Conservation (phyloP, 2,888 invertebrate species). For the Corythucha ciliata region DNA sequence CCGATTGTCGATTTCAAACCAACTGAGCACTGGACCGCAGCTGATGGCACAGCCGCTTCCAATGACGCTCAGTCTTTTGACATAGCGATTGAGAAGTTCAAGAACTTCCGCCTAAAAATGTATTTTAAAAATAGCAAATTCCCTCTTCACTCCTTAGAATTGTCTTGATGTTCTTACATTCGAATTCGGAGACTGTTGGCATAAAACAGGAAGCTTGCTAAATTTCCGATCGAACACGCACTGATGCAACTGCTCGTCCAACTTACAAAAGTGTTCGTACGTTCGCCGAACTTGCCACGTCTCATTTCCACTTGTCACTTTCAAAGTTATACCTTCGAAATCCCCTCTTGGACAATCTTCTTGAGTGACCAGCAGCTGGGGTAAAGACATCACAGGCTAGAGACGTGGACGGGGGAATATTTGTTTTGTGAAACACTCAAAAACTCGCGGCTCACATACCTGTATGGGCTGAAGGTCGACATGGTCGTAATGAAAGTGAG, state of each 20-base stretch:
- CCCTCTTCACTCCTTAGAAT: too few relatives aligned
- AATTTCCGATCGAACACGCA: constrained; percentile 95
- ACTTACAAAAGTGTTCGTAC: constrained; percentile 73
- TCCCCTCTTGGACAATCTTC: constrained; percentile 41
- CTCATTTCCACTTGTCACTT: constrained; percentile 53
- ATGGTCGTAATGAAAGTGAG: constrained; percentile 95
- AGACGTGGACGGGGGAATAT: background rate
- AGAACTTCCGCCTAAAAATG: constrained; percentile 45
- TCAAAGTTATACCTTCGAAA: constrained; percentile 42
- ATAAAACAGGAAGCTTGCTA: constrained; percentile 67
- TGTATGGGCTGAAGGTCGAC: constrained; percentile 74
- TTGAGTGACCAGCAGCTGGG: constrained; percentile 38
- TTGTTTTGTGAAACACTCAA: background rate
- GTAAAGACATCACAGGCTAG: background rate
- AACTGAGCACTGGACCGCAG: constrained; percentile 93
- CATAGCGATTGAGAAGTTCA: constrained; percentile 63
- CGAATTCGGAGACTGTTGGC: constrained; percentile 15
- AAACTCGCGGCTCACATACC: constrained; percentile 41
- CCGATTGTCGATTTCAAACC: constrained; percentile 94
- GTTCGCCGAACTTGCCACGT: constrained; percentile 80
- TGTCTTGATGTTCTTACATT: constrained; percentile 20
- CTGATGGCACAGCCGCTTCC: constrained; percentile 81
- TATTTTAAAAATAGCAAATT: background rate
- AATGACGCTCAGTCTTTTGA: constrained; percentile 73
- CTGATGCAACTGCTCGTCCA: constrained; percentile 88